These are phyloP conservation scores for Gallinago paraguaiae DNA, from an alignment of 2,113 vertebrate genomes.

Conservation along the genomic window DNA sequence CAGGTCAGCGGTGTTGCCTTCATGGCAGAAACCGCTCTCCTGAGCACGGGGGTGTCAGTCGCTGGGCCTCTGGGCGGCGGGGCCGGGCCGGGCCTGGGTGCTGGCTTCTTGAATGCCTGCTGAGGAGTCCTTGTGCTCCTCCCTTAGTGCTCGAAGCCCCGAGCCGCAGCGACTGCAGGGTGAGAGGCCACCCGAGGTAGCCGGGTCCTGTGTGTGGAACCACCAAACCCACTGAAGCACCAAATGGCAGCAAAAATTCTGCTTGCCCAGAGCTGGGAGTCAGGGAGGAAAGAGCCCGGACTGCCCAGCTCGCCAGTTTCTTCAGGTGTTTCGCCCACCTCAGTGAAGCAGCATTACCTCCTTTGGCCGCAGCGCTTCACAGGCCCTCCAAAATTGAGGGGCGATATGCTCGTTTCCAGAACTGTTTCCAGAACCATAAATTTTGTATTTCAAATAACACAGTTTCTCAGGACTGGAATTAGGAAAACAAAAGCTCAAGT, in stretches of 20 bases:
- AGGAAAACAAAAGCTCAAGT: not conserved
- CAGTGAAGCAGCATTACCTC: accelerated
- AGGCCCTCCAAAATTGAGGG: no score
- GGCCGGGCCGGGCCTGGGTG: accelerated
- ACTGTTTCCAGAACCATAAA: no score
- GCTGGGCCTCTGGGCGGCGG: no score
- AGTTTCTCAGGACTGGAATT: not conserved
- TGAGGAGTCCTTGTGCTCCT: not conserved
- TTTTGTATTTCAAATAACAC: not conserved
- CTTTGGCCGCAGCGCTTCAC: no score
- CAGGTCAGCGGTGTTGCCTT: accelerated
- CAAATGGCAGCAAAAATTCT: not conserved
- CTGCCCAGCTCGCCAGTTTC: accelerated
- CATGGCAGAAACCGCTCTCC: accelerated
- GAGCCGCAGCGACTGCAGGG: accelerated
- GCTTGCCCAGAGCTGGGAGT: accelerated
- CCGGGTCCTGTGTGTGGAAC: accelerated
- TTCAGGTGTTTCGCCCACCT: no score
- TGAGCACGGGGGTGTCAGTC: accelerated
- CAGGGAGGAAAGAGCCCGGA: accelerated
- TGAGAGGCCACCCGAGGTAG: accelerated
- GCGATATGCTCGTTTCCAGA: accelerated
- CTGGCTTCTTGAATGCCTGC: no score
- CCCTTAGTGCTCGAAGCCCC: accelerated
- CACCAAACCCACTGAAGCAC: accelerated